A percentile compares a stretch with the other conserved stretches of the same genome.
Conservation (phyloP, 2,113 vertebrate species). For the Podilymbus podiceps region DNA sequence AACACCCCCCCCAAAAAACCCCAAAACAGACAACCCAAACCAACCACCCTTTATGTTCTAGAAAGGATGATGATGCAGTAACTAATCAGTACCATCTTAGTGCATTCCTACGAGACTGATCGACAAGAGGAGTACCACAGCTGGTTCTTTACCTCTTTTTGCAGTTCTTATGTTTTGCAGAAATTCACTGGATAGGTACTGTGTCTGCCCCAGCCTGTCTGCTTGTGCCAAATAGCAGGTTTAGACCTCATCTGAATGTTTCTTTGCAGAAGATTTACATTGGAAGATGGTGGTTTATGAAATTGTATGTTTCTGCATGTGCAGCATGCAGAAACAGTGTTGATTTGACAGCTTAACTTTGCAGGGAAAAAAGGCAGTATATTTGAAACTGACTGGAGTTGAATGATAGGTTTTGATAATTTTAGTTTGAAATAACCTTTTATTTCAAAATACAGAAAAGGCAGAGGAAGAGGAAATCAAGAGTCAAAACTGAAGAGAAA, state of each 20-base stretch:
- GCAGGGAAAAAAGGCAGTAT: background rate
- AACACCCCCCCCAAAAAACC: too few species aligned
- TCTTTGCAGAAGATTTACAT: background rate
- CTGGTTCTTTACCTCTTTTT: background rate
- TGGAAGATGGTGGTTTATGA: background rate
- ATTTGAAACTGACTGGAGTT: constrained; percentile 16
- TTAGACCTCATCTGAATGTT: background rate
- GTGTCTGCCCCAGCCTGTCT: background rate
- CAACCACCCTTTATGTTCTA: background rate
- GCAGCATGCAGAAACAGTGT: background rate
- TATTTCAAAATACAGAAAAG: constrained; percentile 5
- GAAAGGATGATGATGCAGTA: background rate
- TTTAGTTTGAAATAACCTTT: background rate
- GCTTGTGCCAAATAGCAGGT: too few species aligned
- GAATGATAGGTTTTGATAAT: constrained; percentile 31
- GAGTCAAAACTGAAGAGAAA: background rate
- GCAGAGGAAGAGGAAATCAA: background rate
- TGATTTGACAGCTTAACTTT: constrained; percentile 15
- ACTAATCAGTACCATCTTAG: rapidly evolving
- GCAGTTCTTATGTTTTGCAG: background rate
- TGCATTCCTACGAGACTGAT: background rate
- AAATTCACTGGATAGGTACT: background rate
- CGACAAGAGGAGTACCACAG: background rate
- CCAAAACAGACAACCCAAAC: too few species aligned
- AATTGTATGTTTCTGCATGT: background rate